Conservation (phyloP, 1,140 invertebrate genomes). For the Camponotus floridanus region DNA sequence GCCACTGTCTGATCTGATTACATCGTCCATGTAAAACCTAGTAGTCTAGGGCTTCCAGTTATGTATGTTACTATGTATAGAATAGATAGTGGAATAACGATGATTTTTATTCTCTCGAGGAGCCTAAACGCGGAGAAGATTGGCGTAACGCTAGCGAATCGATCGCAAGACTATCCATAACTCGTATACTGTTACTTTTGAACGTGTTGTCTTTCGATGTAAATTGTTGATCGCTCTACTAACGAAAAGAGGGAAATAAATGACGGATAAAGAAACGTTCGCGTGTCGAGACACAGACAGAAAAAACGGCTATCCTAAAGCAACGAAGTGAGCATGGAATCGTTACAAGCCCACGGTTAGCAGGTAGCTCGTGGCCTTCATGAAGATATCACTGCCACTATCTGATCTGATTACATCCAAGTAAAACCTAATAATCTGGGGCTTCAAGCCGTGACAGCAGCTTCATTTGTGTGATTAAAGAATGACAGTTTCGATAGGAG, state of each 20-base stretch:
- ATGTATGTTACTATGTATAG: constrained; percentile 85
- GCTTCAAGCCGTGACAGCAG: background rate
- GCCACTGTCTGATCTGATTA: constrained; percentile 78
- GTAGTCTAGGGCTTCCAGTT: constrained; percentile 87
- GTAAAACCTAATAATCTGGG: too few species aligned
- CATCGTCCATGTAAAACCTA: constrained; percentile 86
- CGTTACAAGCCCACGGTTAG: background rate
- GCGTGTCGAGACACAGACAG: constrained; percentile 1
- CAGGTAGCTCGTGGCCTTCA: too few species aligned
- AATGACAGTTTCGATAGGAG: background rate
- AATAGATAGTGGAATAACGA: constrained; percentile 83
- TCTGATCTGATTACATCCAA: too few species aligned
- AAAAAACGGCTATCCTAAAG: background rate
- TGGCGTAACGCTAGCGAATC: constrained; percentile 27
- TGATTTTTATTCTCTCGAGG: constrained; percentile 82
- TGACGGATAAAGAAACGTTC: background rate
- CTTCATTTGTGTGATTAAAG: constrained; percentile 7
- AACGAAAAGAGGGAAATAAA: background rate
- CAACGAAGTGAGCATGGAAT: constrained; percentile 17
- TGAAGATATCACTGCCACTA: too few species aligned
- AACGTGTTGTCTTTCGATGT: constrained; percentile 85
- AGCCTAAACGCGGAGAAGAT: constrained; percentile 49
- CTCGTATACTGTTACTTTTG: constrained; percentile 78
- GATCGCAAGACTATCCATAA: constrained; percentile 4
- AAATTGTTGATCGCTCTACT: constrained; percentile 81